A percentile compares a stretch with the other conserved stretches of the same genome.
phyloP scores from a whole-genome alignment of 2,113 vertebrate genomes.

The Nymphicus hollandicus region DNA sequence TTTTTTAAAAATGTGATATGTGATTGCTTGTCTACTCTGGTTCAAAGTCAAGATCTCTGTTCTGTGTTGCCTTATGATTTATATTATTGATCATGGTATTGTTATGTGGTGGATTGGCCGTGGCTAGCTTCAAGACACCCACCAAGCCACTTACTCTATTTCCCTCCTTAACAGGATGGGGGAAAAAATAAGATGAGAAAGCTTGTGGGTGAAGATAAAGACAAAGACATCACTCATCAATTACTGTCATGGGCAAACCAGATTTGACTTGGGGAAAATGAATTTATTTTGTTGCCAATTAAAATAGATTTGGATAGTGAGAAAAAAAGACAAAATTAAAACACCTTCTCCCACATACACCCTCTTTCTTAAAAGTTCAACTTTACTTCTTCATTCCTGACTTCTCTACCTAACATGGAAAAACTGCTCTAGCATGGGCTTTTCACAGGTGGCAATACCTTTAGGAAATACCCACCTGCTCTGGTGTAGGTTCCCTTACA shows the following conservation, averaged over 20 bases:
- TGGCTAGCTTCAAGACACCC: not conserved
- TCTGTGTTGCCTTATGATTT: not conserved
- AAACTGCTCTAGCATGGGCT: rapidly evolving
- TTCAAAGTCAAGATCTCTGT: not conserved
- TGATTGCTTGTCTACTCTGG: not conserved
- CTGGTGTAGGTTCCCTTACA: not conserved
- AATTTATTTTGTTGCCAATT: not conserved
- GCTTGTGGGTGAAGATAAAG: not conserved
- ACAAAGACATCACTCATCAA: not conserved
- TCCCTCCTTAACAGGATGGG: rapidly evolving
- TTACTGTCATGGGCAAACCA: not conserved
- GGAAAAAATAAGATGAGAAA: not conserved
- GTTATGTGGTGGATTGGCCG: not conserved
- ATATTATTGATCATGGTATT: not conserved
- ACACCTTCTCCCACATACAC: not conserved
- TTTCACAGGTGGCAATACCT: not conserved
- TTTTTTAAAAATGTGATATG: not conserved
- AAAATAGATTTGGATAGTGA: not conserved
- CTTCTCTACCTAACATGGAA: not conserved
- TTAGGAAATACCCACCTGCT: not conserved
- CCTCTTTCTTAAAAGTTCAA: not conserved
- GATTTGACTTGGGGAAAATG: not conserved
- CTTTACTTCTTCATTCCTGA: not conserved
- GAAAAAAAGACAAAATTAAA: not conserved
- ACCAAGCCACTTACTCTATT: not conserved